Conservation (phyloP, 2,888 invertebrate genomes). For the Cabera pusaria region DNA sequence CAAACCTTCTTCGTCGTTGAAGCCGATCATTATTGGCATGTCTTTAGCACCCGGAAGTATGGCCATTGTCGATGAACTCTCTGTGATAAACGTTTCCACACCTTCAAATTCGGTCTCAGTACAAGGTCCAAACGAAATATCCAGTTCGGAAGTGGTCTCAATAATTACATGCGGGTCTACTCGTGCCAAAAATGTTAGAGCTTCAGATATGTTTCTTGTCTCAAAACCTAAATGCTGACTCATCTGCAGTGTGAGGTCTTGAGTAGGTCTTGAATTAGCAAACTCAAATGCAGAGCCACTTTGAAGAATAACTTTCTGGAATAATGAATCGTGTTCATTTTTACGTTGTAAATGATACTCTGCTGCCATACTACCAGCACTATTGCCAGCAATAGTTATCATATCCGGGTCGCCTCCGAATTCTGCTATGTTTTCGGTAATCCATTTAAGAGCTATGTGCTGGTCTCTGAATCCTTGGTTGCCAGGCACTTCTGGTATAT, state of each 20-base stretch:
- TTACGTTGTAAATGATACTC: conserved; percentile 45
- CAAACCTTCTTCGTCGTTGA: conserved; percentile 35
- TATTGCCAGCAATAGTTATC: conserved; percentile 53
- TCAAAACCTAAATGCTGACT: conserved; percentile 38
- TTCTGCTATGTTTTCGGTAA: conserved; percentile 50
- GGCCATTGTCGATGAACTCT: conserved; percentile 30
- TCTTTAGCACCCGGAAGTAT: conserved; percentile 32
- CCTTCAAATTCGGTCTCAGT: conserved; percentile 41
- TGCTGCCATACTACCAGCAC: conserved; percentile 51
- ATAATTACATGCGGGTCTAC: conserved; percentile 37
- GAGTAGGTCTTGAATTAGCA: conserved; percentile 28
- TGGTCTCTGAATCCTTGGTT: conserved; percentile 63
- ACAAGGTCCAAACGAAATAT: conserved; percentile 35
- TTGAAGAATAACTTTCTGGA: conserved; percentile 44
- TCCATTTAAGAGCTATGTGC: conserved; percentile 49
- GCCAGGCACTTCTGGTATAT: conserved; percentile 54
- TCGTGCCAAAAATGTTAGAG: conserved; percentile 39
- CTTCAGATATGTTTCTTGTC: conserved; percentile 37
- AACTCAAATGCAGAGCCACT: conserved; percentile 41
- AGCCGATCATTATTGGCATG: conserved; percentile 42
- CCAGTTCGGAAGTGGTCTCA: conserved; percentile 29
- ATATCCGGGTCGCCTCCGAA: conserved; percentile 55
- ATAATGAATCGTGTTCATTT: conserved; percentile 36
- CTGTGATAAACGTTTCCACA: conserved; percentile 39
- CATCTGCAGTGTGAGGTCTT: conserved; percentile 37